These are phyloP conservation scores for Phasianus colchicus DNA, from an alignment of 2,113 vertebrate species.

Conservation along the genomic window DNA sequence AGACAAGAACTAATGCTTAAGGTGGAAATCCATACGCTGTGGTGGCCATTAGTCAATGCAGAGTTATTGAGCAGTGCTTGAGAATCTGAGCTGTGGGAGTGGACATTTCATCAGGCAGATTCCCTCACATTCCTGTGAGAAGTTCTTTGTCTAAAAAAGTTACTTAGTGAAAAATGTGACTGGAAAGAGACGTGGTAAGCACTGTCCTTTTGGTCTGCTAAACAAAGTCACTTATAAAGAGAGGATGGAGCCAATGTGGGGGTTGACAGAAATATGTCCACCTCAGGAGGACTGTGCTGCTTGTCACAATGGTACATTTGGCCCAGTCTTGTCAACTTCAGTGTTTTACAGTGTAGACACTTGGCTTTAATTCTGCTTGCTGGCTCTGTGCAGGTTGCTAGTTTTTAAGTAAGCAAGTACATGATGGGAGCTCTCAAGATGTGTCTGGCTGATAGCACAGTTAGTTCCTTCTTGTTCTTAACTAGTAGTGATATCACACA, in stretches of 20 bases:
- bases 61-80: constrained; percentile 53
- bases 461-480: not conserved
- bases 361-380: not conserved
- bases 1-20: constrained; percentile 62
- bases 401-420: not conserved
- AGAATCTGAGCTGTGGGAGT: constrained; percentile 20
- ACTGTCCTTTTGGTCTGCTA: not conserved
- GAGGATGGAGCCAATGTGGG: not conserved
- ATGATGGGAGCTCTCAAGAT: not conserved
- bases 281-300: not conserved
- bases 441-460: not conserved
- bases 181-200: not conserved
- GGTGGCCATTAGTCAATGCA: constrained; percentile 68
- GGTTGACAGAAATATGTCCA: not conserved
- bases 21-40: constrained; percentile 56
- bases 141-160: constrained; percentile 56
- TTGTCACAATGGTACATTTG: not conserved
- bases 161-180: not conserved
- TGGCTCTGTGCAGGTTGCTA: not conserved
- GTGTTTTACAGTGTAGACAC: not conserved
- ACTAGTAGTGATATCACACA: not conserved
- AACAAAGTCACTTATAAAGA: not conserved
- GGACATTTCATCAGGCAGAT: constrained; percentile 55
- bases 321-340: not conserved
- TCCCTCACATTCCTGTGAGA: constrained; percentile 18